Evolutionary conservation across 2,113 vertebrate genomes (phyloP).

Genomic region (Nyctereutes procyonoides): DNA sequence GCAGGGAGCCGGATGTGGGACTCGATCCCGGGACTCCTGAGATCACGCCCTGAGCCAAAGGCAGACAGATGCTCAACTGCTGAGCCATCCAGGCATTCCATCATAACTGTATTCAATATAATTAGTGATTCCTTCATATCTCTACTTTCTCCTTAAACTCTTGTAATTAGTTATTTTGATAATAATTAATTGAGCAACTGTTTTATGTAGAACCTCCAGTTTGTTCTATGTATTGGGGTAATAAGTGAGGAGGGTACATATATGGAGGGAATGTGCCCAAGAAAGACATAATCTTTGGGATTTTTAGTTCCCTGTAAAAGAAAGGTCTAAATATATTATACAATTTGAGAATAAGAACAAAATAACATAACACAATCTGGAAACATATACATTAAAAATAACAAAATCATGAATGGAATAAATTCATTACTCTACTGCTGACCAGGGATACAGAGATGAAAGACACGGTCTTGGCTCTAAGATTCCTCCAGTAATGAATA

Average conservation of each 20-base stretch:
- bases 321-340: background rate
- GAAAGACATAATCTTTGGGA: background rate
- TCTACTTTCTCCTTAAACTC: background rate
- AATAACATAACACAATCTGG: background rate
- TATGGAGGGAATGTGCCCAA: background rate
- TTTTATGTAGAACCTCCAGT: background rate
- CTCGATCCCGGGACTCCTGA: too few species aligned
- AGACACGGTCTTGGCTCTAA: background rate
- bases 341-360: background rate
- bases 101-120: conserved; percentile 1
- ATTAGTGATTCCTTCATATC: background rate
- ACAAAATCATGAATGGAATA: background rate
- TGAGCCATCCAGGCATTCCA: too few species aligned
- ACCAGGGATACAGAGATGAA: background rate
- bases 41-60: too few species aligned
- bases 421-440: background rate
- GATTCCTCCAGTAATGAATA: background rate
- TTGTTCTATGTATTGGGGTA: background rate
- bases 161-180: background rate
- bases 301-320: background rate
- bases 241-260: background rate
- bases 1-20: too few species aligned
- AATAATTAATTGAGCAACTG: background rate
- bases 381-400: background rate
- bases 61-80: too few species aligned